Base-by-base conservation (phyloP, 2,797 vertebrate genomes). In the Manis javanica region DNA sequence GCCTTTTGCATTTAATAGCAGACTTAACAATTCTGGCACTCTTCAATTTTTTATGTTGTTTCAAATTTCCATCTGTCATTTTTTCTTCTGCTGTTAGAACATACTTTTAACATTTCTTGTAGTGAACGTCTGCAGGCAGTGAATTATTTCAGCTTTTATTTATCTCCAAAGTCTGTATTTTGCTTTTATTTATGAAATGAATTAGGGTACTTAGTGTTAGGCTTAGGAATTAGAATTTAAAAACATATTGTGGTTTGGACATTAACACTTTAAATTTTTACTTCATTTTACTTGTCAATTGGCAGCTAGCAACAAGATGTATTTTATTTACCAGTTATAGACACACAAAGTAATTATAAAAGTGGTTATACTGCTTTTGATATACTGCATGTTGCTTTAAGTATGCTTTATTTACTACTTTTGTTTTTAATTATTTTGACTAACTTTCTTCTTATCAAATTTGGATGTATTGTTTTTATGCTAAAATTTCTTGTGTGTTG, bases 161-260 rank as follows among this genome's bases (percentile, higher is more conserved):
- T 85, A 14, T 59, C 21, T 85, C 31, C 18, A 66, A 87, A 53
- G 15, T 39, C 57, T 94, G 91, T 85, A 61, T 46, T 90, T 94
- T 92, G n/a, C 14, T 83, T 82, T 91, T 78, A 74, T 74, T 79
- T 88, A 51, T 91, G 34, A 95, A 94, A 24, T 59, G 31, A 9
- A 63, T 82, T 87, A 72, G 42, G 10, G 63, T 88, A 91, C 82
- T 95, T 42, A 85, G 12, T 91, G 49, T 69, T 64, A 63, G 53
- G 18, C 10, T 87, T n/a, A 46, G 18, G 9, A 79, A 19, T 86
- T 96, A 89, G 39, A 87, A 88, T 87, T 91, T 51, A 87, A 84
- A 92, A 29, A 4, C 10, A 6, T 88, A 9, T 31, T 51, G 7
- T 63, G 6, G 7, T 89, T 89, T 95, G 64, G 4, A 46, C 63